Conservation (phyloP, 2,113 vertebrate genomes). For the Poeciliopsis prolifica region DNA sequence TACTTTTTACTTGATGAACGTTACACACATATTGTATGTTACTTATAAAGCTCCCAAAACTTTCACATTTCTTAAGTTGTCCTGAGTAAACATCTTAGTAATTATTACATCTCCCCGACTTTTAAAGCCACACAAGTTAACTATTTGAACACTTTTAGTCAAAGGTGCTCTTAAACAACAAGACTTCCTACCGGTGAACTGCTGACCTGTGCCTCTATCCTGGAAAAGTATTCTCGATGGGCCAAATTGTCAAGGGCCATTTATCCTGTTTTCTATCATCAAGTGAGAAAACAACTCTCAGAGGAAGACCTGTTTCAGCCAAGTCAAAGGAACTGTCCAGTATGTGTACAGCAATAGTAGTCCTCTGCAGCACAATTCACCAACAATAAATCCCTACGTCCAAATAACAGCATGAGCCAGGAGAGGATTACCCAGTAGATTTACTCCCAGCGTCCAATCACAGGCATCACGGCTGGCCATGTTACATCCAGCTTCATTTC, state of each 20-base stretch:
- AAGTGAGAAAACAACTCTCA: neutral
- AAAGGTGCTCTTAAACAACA: neutral
- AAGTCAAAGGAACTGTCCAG: conserved; percentile 1
- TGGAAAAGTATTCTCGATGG: conserved; percentile 24
- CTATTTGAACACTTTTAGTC: neutral
- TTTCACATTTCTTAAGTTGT: neutral
- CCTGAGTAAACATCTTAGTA: neutral
- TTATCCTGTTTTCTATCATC: conserved; percentile 14
- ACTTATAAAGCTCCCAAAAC: neutral
- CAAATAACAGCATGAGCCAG: conserved; percentile 66
- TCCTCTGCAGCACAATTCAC: conserved; percentile 44
- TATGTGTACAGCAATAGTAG: conserved; percentile 21
- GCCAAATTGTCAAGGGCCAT: neutral
- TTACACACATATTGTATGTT: neutral
- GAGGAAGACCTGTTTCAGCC: conserved; percentile 14
- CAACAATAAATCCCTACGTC: conserved; percentile 60
- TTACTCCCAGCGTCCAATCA: conserved; percentile 73
- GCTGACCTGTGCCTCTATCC: neutral
- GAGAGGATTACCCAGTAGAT: conserved; percentile 70
- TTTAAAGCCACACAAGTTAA: neutral
- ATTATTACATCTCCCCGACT: neutral
- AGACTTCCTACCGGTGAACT: neutral
- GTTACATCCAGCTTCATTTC: conserved; percentile 45
- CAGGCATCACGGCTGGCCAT: conserved; percentile 9
- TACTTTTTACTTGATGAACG: neutral